A percentile compares a stretch with the other conserved stretches of the same genome.
phyloP scores from a whole-genome alignment of 2,113 vertebrate species.

The Vanacampus margaritifer region DNA sequence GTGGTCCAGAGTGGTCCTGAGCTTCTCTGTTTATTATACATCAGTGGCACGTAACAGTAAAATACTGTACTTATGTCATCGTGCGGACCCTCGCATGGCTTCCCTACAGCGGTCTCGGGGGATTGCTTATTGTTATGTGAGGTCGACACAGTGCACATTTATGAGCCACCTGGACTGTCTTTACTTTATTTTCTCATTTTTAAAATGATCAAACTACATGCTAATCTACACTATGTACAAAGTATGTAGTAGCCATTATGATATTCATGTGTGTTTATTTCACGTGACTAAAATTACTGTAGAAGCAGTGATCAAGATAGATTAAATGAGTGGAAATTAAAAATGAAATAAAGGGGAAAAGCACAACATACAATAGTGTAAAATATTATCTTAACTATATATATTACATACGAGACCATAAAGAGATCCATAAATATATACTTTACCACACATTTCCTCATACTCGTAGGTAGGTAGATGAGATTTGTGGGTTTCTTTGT shows the following conservation, averaged over 20 bases:
- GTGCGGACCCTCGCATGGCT: conserved; percentile 19
- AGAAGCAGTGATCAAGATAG: too few species aligned
- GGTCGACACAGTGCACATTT: conserved; percentile 22
- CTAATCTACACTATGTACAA: too few species aligned
- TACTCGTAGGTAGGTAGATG: background rate
- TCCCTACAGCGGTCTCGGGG: conserved; percentile 17
- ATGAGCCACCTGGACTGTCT: background rate
- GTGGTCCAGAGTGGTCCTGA: background rate
- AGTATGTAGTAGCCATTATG: background rate
- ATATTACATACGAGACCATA: too few species aligned
- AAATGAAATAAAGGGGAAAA: too few species aligned
- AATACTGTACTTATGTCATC: conserved; percentile 33
- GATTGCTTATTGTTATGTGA: conserved; percentile 27
- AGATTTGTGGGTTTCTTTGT: conserved; percentile 7
- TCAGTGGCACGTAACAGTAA: conserved; percentile 14
- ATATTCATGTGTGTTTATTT: background rate
- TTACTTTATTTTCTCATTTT: background rate
- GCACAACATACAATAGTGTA: too few species aligned
- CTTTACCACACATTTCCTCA: too few species aligned
- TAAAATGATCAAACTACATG: background rate
- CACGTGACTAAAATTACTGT: background rate
- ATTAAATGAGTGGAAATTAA: too few species aligned
- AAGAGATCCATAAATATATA: too few species aligned
- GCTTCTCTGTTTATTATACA: conserved; percentile 14
- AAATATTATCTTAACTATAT: too few species aligned